Evolutionary conservation across 1,140 invertebrate genomes (phyloP).

Genomic region (Lordiphosa collinella): DNA sequence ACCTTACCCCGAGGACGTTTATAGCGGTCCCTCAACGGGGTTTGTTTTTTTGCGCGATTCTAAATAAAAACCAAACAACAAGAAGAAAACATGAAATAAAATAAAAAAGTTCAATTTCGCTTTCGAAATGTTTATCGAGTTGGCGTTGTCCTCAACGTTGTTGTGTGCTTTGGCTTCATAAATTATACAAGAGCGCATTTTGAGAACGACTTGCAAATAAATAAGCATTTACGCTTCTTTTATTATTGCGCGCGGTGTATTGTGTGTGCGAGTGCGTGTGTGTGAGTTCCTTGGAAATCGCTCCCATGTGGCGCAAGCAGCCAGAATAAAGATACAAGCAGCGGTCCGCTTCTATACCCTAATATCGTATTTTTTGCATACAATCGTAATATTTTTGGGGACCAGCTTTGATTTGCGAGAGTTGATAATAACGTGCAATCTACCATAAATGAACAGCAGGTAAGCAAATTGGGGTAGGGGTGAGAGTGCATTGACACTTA

Average conservation of each 20-base stretch:
- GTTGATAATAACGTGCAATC: constrained; percentile 37
- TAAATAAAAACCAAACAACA: constrained; percentile 39
- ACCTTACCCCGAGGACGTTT: constrained; percentile 38
- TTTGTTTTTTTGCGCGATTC: constrained; percentile 27
- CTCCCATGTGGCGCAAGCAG: constrained; percentile 64
- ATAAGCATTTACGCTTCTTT: constrained; percentile 73
- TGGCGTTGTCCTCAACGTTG: constrained; percentile 24
- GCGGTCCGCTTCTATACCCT: constrained; percentile 18
- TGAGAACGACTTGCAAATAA: constrained; percentile 74
- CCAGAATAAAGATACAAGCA: constrained; percentile 38
- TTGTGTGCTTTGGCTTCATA: constrained; percentile 71
- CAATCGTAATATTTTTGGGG: constrained; percentile 35
- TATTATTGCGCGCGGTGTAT: constrained; percentile 61
- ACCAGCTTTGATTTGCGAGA: constrained; percentile 55
- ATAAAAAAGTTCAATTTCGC: constrained; percentile 59
- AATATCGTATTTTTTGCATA: constrained; percentile 52
- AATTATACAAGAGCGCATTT: constrained; percentile 74
- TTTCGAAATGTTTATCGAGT: constrained; percentile 49
- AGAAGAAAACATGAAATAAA: constrained; percentile 20
- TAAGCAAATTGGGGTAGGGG: constrained; percentile 30
- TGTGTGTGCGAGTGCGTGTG: constrained; percentile 14
- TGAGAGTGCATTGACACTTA: constrained; percentile 49
- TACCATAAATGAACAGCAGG: constrained; percentile 25
- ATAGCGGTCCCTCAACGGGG: constrained; percentile 51
- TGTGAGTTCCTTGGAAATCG: constrained; percentile 55